Conservation (phyloP, 2,888 invertebrate genomes). For the Hirtodrosophila trivittata region DNA sequence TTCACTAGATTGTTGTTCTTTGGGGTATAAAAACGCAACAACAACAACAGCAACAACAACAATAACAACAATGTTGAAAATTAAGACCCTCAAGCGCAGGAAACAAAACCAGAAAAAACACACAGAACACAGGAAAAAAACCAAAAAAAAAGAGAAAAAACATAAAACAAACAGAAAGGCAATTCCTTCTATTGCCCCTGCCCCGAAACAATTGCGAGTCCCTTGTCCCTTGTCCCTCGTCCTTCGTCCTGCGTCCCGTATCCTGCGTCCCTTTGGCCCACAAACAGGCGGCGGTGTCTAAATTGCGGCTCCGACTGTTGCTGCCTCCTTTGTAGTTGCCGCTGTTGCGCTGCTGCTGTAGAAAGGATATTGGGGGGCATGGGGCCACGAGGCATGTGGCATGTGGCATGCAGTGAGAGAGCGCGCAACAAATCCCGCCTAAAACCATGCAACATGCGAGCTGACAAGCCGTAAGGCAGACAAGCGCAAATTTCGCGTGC, state of each 20-base stretch:
- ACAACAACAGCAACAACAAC: constrained; percentile 36
- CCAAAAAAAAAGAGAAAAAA: constrained; percentile 11
- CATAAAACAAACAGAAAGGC: constrained; percentile 6
- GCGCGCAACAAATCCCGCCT: constrained; percentile 74
- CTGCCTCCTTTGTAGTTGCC: constrained; percentile 53
- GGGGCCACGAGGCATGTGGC: constrained; percentile 4
- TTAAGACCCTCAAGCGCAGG: constrained; percentile 66
- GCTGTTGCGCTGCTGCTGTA: constrained; percentile 39
- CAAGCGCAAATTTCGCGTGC: constrained; percentile 79
- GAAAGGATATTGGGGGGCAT: constrained; percentile 13
- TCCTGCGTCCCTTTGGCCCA: constrained; percentile 1
- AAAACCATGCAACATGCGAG: constrained; percentile 81
- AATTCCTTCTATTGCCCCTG: neutral
- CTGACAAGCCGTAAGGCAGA: constrained; percentile 80
- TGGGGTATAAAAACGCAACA: constrained; percentile 27
- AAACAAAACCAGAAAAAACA: constrained; percentile 23
- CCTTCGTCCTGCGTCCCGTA: no score
- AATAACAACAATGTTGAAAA: constrained; percentile 65
- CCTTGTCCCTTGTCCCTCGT: constrained; percentile 8
- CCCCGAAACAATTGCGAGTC: constrained; percentile 31
- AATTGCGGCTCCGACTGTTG: constrained; percentile 66
- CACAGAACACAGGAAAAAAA: constrained; percentile 5
- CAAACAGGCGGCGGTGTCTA: constrained; percentile 42
- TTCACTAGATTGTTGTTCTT: constrained; percentile 39
- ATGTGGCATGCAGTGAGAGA: constrained; percentile 29